phyloP scores from a whole-genome alignment of 2,888 invertebrate genomes.

The Drepanosiphum platanoidis region DNA sequence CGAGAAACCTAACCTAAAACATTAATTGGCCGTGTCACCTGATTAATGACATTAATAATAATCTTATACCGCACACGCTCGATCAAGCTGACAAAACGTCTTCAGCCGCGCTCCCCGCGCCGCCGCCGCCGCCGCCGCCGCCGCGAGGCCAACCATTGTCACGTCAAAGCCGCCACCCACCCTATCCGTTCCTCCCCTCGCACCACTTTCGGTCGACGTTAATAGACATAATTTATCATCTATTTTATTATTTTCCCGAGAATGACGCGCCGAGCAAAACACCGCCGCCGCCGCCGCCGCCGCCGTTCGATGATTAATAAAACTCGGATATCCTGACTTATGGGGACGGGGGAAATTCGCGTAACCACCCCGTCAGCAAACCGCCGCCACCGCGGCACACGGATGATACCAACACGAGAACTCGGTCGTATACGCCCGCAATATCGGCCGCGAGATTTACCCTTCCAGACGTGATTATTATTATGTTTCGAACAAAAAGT shows the following conservation, averaged over 20 bases:
- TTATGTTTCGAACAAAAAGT: not conserved
- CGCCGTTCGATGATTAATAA: constrained; percentile 62
- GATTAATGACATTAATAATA: constrained; percentile 64
- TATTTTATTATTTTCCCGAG: constrained; percentile 59
- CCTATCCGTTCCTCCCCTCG: not conserved
- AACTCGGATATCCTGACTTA: constrained; percentile 62
- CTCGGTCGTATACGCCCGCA: not conserved
- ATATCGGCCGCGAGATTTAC: not conserved
- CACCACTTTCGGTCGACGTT: constrained; percentile 53
- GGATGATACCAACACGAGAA: not conserved
- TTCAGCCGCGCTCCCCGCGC: constrained; percentile 21
- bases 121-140: not conserved
- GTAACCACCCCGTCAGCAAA: constrained; percentile 40
- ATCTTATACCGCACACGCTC: constrained; percentile 63
- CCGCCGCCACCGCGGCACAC: not conserved
- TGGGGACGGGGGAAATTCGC: constrained; percentile 20
- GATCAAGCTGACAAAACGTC: constrained; percentile 62
- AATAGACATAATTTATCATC: constrained; percentile 62
- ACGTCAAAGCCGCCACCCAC: constrained; percentile 29
- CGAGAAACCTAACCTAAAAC: constrained; percentile 63
- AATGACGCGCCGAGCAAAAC: constrained; percentile 59
- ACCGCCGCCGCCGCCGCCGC: constrained; percentile 40
- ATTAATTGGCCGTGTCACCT: constrained; percentile 64
- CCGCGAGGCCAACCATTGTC: constrained; percentile 54
- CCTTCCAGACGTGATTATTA: not conserved